These are phyloP conservation scores for Slavum lentiscoides DNA, from an alignment of 2,888 invertebrate genomes.

Conservation along the genomic window DNA sequence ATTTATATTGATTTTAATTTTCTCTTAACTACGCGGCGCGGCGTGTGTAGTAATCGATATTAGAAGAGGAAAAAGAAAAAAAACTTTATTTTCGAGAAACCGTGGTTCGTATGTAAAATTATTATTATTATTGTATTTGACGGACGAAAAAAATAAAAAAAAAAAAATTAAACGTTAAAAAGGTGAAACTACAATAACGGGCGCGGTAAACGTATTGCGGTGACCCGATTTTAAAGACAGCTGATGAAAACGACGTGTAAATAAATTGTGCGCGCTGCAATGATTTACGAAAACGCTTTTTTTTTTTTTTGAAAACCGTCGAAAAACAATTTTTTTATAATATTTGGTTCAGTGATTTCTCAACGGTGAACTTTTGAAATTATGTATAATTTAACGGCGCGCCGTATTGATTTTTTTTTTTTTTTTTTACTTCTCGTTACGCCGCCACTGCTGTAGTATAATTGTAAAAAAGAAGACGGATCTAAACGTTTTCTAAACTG, in stretches of 20 bases:
- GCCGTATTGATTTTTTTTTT: background rate
- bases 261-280: background rate
- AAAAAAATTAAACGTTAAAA: no score
- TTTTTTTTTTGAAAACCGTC: no score
- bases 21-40: no score
- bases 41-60: no score
- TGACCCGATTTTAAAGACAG: background rate
- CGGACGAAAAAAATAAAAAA: background rate
- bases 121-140: background rate
- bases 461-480: background rate
- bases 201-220: background rate
- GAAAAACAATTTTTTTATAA: background rate
- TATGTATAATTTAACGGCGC: background rate
- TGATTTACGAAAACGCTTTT: background rate
- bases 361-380: background rate
- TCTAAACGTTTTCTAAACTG: background rate
- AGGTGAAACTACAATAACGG: background rate
- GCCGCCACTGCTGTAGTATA: background rate
- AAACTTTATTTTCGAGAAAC: no score
- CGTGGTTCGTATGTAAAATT: background rate
- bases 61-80: no score
- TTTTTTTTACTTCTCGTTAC: conserved; percentile 1
- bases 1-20: no score
- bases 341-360: conserved; percentile 3
- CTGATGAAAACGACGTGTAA: background rate